Evolutionary conservation across 2,113 vertebrate species (phyloP).

Genomic region (Calidris pygmaea): DNA sequence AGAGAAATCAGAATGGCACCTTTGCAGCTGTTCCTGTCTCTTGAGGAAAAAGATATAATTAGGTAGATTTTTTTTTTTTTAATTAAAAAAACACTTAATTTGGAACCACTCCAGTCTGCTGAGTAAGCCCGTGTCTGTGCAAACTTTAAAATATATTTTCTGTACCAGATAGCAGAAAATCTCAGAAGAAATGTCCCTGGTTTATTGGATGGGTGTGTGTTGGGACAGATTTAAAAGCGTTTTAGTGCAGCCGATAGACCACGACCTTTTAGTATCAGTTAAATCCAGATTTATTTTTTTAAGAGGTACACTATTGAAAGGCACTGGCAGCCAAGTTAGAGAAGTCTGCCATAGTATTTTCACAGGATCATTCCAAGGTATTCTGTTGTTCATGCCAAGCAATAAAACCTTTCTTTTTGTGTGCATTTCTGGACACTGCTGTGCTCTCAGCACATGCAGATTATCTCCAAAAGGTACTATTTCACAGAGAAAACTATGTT

Average conservation of each 20-base stretch:
- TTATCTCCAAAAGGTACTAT: not conserved
- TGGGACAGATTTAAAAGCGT: not conserved
- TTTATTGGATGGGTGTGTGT: not conserved
- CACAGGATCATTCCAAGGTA: constrained; percentile 43
- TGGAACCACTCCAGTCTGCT: not conserved
- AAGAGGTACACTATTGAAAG: constrained; percentile 14
- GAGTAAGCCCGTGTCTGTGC: not conserved
- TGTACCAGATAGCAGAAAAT: not conserved
- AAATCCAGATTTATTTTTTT: constrained; percentile 32
- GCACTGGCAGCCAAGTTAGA: not conserved
- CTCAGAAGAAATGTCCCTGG: not conserved
- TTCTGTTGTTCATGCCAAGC: constrained; percentile 39
- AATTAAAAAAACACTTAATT: not conserved
- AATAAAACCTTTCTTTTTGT: constrained; percentile 16
- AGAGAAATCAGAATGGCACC: not conserved
- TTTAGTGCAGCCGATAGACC: not conserved
- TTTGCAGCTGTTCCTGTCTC: constrained; percentile 35
- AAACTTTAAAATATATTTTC: not conserved
- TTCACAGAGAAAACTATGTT: not conserved
- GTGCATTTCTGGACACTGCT: not conserved
- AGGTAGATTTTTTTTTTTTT: not conserved
- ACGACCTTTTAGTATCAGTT: constrained; percentile 18
- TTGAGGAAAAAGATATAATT: constrained; percentile 5
- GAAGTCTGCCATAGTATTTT: constrained; percentile 40
- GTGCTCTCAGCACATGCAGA: not conserved